Percentiles rank a stretch among this genome's conserved stretches.
Conservation (phyloP, 1,140 invertebrate genomes). For the Sycobia sp. region DNA sequence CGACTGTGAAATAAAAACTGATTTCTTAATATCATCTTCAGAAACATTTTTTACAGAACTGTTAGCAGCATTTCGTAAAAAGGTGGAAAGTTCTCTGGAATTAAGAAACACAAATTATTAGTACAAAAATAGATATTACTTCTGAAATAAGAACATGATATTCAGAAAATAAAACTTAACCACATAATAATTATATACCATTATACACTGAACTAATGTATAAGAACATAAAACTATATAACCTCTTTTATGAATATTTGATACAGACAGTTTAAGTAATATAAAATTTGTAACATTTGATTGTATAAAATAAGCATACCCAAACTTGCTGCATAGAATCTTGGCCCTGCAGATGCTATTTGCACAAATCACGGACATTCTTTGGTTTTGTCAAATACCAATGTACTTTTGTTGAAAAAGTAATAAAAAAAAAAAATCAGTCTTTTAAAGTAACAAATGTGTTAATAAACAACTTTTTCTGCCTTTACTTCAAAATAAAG, state of each 20-base stretch:
- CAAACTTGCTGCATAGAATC: conserved; percentile 12
- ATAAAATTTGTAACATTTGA: background rate
- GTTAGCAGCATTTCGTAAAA: conserved; percentile 17
- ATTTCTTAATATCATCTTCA: conserved; percentile 71
- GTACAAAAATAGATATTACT: background rate
- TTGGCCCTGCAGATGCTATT: conserved; percentile 22
- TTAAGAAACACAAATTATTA: background rate
- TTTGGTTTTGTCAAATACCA: conserved; percentile 31
- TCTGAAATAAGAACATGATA: background rate
- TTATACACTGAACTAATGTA: background rate
- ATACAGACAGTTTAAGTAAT: too few relatives aligned
- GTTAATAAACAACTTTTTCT: too few relatives aligned
- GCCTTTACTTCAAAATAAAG: background rate
- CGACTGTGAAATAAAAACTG: conserved; percentile 90
- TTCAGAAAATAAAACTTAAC: background rate
- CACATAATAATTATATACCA: background rate
- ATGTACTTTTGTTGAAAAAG: conserved; percentile 17
- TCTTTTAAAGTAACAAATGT: conserved; percentile 14
- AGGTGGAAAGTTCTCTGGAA: conserved; percentile 3
- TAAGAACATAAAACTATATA: background rate
- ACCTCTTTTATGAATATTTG: background rate
- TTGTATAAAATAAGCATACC: conserved; percentile 8
- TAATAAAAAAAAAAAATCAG: conserved; percentile 31
- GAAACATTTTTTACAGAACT: conserved; percentile 37
- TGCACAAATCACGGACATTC: conserved; percentile 47